phyloP scores from a whole-genome alignment of 2,888 invertebrate genomes.

The Caenorhabditis drosophilae region DNA sequence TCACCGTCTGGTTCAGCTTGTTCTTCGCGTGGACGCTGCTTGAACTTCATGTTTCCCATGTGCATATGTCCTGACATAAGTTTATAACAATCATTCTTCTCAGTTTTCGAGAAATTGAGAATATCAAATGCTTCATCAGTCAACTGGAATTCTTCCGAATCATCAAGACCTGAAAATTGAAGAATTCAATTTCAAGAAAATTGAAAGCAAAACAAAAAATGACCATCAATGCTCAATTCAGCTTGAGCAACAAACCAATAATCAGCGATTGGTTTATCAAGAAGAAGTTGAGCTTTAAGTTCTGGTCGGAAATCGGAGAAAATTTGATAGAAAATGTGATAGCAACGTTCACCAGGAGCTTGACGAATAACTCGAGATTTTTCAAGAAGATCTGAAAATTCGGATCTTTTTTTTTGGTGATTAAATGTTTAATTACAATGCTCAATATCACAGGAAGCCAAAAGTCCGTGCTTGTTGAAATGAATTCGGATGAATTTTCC shows the following conservation, averaged over 20 bases:
- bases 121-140: constrained; percentile 88
- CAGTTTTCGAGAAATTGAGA: constrained; percentile 93
- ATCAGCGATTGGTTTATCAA: constrained; percentile 59
- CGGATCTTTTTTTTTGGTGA: background rate
- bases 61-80: constrained; percentile 98
- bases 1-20: constrained; percentile 85
- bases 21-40: constrained; percentile 99
- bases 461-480: constrained; percentile 97
- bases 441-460: constrained; percentile 99
- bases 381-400: constrained; percentile 87
- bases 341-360: constrained; percentile 95
- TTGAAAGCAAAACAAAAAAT: background rate
- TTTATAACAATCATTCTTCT: constrained; percentile 96
- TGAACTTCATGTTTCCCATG: constrained; percentile 99
- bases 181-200: background rate
- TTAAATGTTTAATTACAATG: constrained; percentile 80
- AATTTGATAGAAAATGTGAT: constrained; percentile 99
- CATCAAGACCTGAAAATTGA: constrained; percentile 78
- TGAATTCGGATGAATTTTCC: constrained; percentile 99
- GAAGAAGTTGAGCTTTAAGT: constrained; percentile 54
- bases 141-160: constrained; percentile 81
- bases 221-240: constrained; percentile 85
- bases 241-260: constrained; percentile 86
- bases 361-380: constrained; percentile 99
- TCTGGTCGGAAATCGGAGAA: constrained; percentile 57